Evolutionary conservation across 2,888 invertebrate genomes (phyloP).

Genomic region (Lycaena phlaeas): DNA sequence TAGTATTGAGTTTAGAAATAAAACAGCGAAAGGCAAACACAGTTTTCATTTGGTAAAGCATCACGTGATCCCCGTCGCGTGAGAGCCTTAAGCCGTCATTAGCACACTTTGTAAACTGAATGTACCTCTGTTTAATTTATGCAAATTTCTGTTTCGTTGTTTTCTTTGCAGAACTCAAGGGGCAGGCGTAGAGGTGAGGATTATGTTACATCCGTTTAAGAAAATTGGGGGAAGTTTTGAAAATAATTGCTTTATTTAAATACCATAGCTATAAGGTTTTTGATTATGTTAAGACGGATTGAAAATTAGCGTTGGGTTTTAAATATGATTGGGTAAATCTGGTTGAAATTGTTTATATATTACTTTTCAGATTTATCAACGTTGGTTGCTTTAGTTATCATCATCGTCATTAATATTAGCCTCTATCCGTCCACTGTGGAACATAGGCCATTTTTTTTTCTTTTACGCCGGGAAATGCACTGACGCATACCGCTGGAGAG

Average conservation of each 20-base stretch:
- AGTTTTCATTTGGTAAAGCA: slow-evolving; percentile 11
- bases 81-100: slow-evolving; percentile 36
- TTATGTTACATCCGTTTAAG: slow-evolving; percentile 19
- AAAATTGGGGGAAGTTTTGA: slow-evolving; percentile 25
- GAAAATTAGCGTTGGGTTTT: background rate
- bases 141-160: slow-evolving; percentile 61
- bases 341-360: no score
- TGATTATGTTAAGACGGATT: slow-evolving; percentile 8
- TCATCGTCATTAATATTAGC: no score
- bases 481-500: no score
- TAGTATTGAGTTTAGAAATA: no score
- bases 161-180: slow-evolving; percentile 46
- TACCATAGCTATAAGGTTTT: slow-evolving; percentile 13
- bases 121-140: slow-evolving; percentile 56
- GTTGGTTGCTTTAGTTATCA: no score
- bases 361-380: no score
- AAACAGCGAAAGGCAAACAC: slow-evolving; percentile 5
- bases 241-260: slow-evolving; percentile 12
- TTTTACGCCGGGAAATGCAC: no score
- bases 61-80: slow-evolving; percentile 44
- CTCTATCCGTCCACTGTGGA: no score
- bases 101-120: slow-evolving; percentile 50
- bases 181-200: slow-evolving; percentile 28
- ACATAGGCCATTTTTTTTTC: no score
- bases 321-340: background rate